Evolutionary conservation across 2,888 invertebrate genomes (phyloP), one percentile per base, ranked within the genome.

Genomic region (Xestoiulus laeticollis): DNA sequence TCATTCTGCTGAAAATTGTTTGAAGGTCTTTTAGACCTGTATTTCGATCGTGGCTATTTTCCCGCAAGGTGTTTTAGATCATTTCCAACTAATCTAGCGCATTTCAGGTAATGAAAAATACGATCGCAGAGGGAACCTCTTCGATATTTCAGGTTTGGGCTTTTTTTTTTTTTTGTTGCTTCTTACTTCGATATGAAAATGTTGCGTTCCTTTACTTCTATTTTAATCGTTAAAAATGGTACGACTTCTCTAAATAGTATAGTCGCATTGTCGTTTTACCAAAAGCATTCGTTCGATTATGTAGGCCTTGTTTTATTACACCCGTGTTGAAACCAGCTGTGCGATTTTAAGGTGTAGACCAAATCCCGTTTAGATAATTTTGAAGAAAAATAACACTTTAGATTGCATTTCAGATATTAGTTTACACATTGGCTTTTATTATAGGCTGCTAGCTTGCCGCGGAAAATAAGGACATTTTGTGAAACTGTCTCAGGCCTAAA

Each of bases 251-350:
- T 8, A 68, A 12, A 22, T 68, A 8, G 68, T 68, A 68, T 68
- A 26, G 12, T 12, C 5, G 22, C 26, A 26, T 68, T 68, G 68
- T 26, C 26, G 22, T 68, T 68, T 19, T 68, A 68, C 26, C 26
- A 68, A 68, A 53, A 22, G 22, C 22, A 68, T 68, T 22, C 12
- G 22, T 26, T 68, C 12, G 26, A 68, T 68, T 68, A 10, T 22
- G 26, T 26, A 68, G 68, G 68, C 68, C 26, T 68, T 10, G 68
- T 22, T 68, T 68, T 59, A 22, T 68, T 68, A 26, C 68, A 68
- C 68, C 68, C 68, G 22, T 22, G 68, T 26, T 26, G 68, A 68
- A 68, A 68, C 68, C 68, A 68, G 68, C 68, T 68, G 68, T 68
- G 22, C 68, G 68, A 22, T 12, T 22, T 5, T 68, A 68, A 26